These are phyloP conservation scores for Phoeniculus purpureus DNA, from an alignment of 2,797 vertebrate genomes.

Conservation along the genomic window DNA sequence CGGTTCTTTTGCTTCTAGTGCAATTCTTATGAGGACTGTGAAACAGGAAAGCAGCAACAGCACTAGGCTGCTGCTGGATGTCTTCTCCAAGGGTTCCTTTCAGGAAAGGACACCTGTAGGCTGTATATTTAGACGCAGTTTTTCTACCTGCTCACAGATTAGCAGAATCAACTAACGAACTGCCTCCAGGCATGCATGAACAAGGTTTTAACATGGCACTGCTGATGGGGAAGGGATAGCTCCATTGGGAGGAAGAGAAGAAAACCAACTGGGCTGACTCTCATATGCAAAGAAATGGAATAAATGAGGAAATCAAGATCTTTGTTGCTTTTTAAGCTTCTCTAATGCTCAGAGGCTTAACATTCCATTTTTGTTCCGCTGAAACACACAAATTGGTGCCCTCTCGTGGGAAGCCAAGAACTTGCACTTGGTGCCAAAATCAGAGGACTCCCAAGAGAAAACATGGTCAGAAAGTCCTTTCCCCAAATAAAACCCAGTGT, in stretches of 20 bases:
- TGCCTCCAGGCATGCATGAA: not conserved
- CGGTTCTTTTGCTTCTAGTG: not conserved
- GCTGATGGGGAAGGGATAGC: not conserved
- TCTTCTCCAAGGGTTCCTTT: not conserved
- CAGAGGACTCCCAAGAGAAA: not conserved
- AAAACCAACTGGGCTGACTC: not conserved
- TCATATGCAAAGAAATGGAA: not conserved
- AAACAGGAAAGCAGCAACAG: not conserved
- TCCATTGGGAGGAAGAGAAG: not conserved
- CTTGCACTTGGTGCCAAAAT: not conserved
- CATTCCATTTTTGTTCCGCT: not conserved
- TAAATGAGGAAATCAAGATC: not conserved
- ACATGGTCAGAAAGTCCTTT: not conserved
- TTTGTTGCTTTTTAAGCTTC: not conserved
- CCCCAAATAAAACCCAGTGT: not conserved
- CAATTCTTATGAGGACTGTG: not conserved
- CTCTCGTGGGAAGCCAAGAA: not conserved
- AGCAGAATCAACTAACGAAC: not conserved
- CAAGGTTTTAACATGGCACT: not conserved
- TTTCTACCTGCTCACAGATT: not conserved
- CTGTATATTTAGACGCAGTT: not conserved
- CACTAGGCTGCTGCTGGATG: not conserved
- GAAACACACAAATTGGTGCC: not conserved
- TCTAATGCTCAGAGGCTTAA: not conserved
- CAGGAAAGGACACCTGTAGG: not conserved